Evolutionary conservation across 92 coral and sea anemone species (phyloP).

Genomic region (Phenganax subtilis): DNA sequence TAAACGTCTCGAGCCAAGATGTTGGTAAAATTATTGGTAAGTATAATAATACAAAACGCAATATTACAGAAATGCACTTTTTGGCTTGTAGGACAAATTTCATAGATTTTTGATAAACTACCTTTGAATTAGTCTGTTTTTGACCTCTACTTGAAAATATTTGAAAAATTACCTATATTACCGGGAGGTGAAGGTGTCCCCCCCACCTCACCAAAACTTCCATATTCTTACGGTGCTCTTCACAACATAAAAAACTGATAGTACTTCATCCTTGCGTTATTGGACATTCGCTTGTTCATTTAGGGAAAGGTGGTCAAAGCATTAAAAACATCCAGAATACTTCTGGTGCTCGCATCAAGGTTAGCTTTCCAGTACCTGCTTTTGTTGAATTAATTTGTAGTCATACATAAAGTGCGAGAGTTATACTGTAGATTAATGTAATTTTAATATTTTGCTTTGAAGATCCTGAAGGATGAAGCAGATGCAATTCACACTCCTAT

Average conservation of each 20-base stretch:
- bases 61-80: not conserved
- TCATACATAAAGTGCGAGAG: not conserved
- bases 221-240: not conserved
- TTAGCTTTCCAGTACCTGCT: conserved; percentile 10
- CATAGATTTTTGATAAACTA: too few relatives aligned
- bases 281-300: too few relatives aligned
- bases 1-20: conserved; percentile 33
- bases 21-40: conserved; percentile 37
- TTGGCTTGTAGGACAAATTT: not conserved
- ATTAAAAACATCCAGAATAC: conserved; percentile 66
- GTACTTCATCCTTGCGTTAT: not conserved
- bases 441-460: not conserved
- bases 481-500: conserved; percentile 70
- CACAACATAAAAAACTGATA: not conserved
- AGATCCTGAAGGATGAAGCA: conserved; percentile 79
- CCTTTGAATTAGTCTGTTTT: too few relatives aligned
- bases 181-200: too few relatives aligned
- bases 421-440: not conserved
- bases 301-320: conserved; percentile 76
- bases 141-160: too few relatives aligned
- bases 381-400: not conserved
- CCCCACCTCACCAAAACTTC: too few relatives aligned
- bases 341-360: conserved; percentile 76
- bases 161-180: too few relatives aligned
- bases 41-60: not conserved